A percentile compares a stretch with the other conserved stretches of the same genome.
These are phyloP conservation scores for Argyresthia goedartella DNA, from an alignment of 2,888 invertebrate genomes.

Conservation along the genomic window DNA sequence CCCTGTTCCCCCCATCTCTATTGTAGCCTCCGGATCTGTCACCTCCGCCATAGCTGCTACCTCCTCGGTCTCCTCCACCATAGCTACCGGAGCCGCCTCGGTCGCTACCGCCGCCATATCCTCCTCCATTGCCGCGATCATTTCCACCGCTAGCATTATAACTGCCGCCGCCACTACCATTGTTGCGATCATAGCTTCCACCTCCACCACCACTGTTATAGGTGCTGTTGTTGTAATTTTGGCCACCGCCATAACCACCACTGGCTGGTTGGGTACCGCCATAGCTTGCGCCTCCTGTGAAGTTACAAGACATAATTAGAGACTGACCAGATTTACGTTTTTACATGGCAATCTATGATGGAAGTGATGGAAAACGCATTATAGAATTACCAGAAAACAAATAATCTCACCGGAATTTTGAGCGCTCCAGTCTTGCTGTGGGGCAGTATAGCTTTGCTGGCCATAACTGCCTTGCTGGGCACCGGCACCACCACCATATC, in stretches of 20 bases:
- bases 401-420: constrained; percentile 34
- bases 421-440: constrained; percentile 47
- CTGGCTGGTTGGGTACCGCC: constrained; percentile 28
- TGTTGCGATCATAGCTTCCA: constrained; percentile 14
- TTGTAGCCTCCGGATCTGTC: constrained; percentile 55
- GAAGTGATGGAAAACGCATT: not conserved
- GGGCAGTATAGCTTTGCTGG: constrained; percentile 39
- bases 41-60: constrained; percentile 49
- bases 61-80: constrained; percentile 49
- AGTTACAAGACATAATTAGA: not conserved
- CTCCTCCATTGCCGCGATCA: constrained; percentile 32
- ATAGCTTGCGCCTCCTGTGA: constrained; percentile 37
- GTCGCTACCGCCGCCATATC: constrained; percentile 41
- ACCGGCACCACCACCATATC: constrained; percentile 31
- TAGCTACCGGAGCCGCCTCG: constrained; percentile 46
- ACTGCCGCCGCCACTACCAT: constrained; percentile 21
- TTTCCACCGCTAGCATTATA: constrained; percentile 38
- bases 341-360: not conserved
- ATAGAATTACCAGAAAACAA: not conserved
- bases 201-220: constrained; percentile 20
- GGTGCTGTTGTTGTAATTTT: constrained; percentile 13
- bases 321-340: not conserved
- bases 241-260: not conserved
- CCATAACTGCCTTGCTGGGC: constrained; percentile 40
- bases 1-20: constrained; percentile 72